phyloP scores from a whole-genome alignment of 2,797 vertebrate species.

The Protosalanx chinensis region DNA sequence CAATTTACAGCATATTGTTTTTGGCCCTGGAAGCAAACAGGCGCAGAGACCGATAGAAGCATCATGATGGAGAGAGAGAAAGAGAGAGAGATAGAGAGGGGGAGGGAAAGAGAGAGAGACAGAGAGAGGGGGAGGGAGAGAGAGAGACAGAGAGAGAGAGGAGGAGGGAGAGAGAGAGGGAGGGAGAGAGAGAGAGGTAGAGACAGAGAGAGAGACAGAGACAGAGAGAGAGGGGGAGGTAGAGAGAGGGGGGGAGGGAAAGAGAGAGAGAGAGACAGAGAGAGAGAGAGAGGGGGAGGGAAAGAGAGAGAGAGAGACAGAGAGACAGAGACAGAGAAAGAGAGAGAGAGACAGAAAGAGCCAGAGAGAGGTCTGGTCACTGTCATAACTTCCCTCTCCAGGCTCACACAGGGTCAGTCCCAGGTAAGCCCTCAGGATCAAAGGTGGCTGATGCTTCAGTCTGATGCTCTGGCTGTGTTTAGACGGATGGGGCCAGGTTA shows the following conservation, averaged over 20 bases:
- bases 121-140: too few relatives aligned
- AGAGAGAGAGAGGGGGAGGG: background rate
- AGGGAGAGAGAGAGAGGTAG: too few relatives aligned
- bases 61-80: conserved; percentile 49
- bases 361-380: too few relatives aligned
- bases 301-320: background rate
- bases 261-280: background rate
- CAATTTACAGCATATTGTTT: conserved; percentile 81
- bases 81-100: conserved; percentile 64
- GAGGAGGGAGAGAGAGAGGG: too few relatives aligned
- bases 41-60: conserved; percentile 65
- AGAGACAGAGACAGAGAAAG: background rate
- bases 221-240: background rate
- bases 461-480: background rate
- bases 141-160: background rate
- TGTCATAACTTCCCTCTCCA: background rate
- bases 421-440: background rate
- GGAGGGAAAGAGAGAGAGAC: too few relatives aligned
- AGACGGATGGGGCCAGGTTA: too few relatives aligned
- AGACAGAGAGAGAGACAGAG: too few relatives aligned
- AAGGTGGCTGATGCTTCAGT: background rate
- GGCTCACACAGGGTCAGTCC: background rate
- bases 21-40: conserved; percentile 75
- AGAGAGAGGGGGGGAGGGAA: too few relatives aligned
- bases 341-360: too few relatives aligned